Evolutionary conservation across 2,113 vertebrate species (phyloP).

Genomic region (Poicephalus meyeri): DNA sequence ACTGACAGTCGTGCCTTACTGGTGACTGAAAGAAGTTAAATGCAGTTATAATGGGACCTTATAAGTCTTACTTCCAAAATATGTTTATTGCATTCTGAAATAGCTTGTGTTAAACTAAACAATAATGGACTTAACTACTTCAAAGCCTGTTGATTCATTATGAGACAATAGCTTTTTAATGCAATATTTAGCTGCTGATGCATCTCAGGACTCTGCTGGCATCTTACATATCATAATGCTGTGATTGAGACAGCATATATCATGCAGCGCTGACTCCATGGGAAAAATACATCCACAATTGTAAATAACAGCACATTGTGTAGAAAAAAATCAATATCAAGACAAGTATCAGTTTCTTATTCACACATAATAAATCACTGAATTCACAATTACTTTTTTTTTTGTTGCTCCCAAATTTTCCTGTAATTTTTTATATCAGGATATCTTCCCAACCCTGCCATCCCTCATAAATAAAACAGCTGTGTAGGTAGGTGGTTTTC

Average conservation of each 20-base stretch:
- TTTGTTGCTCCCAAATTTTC: background rate
- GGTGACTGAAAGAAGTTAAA: slow-evolving; percentile 20
- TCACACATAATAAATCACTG: background rate
- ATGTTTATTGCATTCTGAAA: slow-evolving; percentile 45
- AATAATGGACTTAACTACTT: slow-evolving; percentile 54
- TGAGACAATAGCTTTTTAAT: slow-evolving; percentile 52
- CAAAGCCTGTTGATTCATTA: slow-evolving; percentile 48
- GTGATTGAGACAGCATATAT: slow-evolving; percentile 6
- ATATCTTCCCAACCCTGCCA: background rate
- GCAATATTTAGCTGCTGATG: slow-evolving; percentile 16
- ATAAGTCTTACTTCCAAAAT: background rate
- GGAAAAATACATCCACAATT: background rate
- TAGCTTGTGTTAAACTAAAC: slow-evolving; percentile 35
- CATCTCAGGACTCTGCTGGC: slow-evolving; percentile 32
- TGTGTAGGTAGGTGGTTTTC: background rate
- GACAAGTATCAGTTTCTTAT: background rate
- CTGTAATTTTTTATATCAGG: background rate
- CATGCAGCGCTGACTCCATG: background rate
- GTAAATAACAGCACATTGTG: background rate
- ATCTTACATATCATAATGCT: background rate
- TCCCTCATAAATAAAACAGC: slow-evolving; percentile 23
- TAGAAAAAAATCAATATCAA: slow-evolving; percentile 20
- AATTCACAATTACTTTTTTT: background rate
- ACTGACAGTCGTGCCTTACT: background rate
- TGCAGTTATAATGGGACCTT: background rate